Base-by-base conservation (phyloP, 2,113 vertebrate species). In the Onychorhynchus coronatus region DNA sequence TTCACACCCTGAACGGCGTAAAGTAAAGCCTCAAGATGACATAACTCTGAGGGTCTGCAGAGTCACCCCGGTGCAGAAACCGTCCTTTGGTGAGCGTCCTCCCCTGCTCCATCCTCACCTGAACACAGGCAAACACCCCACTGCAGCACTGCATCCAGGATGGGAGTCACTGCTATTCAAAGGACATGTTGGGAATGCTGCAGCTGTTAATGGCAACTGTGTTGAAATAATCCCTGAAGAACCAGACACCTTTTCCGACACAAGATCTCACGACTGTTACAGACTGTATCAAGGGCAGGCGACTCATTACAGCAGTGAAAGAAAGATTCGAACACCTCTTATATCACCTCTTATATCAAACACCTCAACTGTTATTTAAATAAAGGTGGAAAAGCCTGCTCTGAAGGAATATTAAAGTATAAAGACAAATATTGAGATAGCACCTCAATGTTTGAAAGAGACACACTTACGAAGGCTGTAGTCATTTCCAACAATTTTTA, bases 291-390 rank as follows among this genome's bases (percentile, higher is more conserved):
- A 92, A 88, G 87, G 93, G 59, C 85, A 93, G 77, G 59, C 2
- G 0, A 62, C 63, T 75, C 96, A 66, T 76, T 84, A 95, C 72
- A 91, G 91, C 90, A 56, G 50, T 37, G 76, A 88, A 70, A 84
- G 46, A 95, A 97, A 86, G 55, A 73, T 42, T 87, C 91, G 92
- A 85, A 74, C 63, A 87, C 89, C 28, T 92, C 81, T 88, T 86
- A 72, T 47, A 86, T 78, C 41, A 87, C 89, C 28, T 92, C 81
- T 88, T 86, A 72, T 47, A 86, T 78, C 41, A n/a, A n/a, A n/a
- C n/a, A n/a, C n/a, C n/a, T n/a, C n/a, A 55, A 37, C 30, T 65
- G 25, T 52, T 82, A 37, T 56, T 94, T 87, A 89, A 95, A 81
- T 47, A 59, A 91, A 83, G 61, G 70, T 79, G 59, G 90, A 58